These are phyloP conservation scores for Tetragnatha montana DNA, from an alignment of 2,888 invertebrate species.

Conservation along the genomic window DNA sequence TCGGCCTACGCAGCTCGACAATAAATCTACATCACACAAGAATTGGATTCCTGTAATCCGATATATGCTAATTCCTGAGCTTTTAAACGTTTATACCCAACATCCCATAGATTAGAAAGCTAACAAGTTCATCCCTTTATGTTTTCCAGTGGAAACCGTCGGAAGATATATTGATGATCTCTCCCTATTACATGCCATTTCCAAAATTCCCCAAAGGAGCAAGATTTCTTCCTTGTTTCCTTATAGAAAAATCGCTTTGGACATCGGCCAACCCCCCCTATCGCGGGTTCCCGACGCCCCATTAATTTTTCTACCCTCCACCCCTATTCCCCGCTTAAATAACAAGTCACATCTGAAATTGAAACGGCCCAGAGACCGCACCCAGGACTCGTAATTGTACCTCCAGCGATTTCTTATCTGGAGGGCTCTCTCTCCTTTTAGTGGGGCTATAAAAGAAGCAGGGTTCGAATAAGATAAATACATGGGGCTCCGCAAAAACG, in stretches of 20 bases:
- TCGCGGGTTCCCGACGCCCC: not conserved
- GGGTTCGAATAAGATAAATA: constrained; percentile 29
- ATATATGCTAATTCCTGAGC: not conserved
- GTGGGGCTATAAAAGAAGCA: constrained; percentile 1
- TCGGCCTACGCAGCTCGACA: not conserved
- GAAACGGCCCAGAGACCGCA: constrained; percentile 27
- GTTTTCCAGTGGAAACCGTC: not conserved
- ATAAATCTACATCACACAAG: not conserved
- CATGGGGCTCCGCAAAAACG: constrained; percentile 6
- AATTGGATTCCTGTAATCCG: not conserved
- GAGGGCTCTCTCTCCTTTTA: not conserved
- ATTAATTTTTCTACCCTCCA: constrained; percentile 26
- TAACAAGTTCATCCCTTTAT: not conserved
- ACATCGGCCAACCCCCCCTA: constrained; percentile 26
- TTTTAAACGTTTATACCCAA: not conserved
- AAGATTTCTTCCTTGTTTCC: not conserved
- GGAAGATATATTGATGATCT: not conserved
- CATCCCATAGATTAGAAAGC: not conserved
- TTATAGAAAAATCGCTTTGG: constrained; percentile 20
- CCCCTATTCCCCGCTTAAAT: constrained; percentile 25
- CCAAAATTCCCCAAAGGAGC: not conserved
- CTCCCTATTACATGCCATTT: not conserved
- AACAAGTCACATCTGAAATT: constrained; percentile 46
- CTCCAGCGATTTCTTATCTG: constrained; percentile 17
- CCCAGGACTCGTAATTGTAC: constrained; percentile 30